Conservation (phyloP, 2,113 vertebrate genomes). For the Neolamprologus cancellatus region DNA sequence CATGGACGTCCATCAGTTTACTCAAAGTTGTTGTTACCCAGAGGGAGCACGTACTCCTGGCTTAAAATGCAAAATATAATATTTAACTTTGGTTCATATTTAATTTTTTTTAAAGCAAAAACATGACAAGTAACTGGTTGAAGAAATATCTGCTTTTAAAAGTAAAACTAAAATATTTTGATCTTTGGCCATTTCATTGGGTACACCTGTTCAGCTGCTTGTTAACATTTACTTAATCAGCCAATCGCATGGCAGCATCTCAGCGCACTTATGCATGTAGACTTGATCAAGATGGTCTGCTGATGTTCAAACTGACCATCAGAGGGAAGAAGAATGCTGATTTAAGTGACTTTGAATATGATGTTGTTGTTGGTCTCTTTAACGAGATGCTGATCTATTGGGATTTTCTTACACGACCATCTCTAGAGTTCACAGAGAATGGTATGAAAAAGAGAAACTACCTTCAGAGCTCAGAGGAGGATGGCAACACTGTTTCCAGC, state of each 20-base stretch:
- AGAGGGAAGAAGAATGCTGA: not conserved
- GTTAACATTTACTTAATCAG: not conserved
- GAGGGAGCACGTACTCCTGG: not conserved
- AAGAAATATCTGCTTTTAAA: not conserved
- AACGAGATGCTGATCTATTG: not conserved
- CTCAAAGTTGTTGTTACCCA: not conserved
- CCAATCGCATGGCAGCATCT: not conserved
- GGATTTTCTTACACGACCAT: not conserved
- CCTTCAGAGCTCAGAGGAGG: not conserved
- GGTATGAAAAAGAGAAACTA: not conserved
- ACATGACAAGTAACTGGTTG: not conserved
- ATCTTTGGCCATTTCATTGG: not conserved
- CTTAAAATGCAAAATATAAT: not conserved
- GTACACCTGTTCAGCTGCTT: not conserved
- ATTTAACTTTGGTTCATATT: not conserved
- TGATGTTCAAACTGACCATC: not conserved
- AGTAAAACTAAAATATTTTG: not conserved
- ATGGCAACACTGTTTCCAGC: not conserved
- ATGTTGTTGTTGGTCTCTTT: not conserved
- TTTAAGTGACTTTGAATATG: not conserved
- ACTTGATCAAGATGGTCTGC: not conserved
- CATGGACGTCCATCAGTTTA: not conserved
- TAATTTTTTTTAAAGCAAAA: not conserved
- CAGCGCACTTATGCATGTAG: not conserved
- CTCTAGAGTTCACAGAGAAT: not conserved